Conservation (phyloP, 2,888 invertebrate genomes). For the Gandaritis pyraliata region DNA sequence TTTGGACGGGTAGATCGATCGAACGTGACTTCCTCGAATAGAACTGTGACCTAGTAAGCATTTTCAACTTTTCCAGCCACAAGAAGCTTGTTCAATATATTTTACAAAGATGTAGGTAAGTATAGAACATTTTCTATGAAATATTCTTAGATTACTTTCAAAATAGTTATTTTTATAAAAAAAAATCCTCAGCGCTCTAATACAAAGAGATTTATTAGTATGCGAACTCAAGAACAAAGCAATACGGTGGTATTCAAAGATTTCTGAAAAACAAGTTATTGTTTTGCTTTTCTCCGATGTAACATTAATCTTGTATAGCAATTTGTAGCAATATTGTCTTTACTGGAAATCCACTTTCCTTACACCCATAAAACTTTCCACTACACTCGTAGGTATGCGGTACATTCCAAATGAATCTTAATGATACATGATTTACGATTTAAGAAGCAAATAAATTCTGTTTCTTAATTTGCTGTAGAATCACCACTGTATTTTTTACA, state of each 20-base stretch:
- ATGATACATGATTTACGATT: constrained; percentile 34
- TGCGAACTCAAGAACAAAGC: background rate
- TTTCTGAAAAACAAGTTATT: background rate
- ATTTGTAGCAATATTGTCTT: background rate
- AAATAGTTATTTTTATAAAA: too few species aligned
- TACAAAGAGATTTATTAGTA: too few species aligned
- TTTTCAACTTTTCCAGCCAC: constrained; percentile 35
- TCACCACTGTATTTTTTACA: background rate
- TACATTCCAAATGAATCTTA: constrained; percentile 47
- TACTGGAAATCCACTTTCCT: constrained; percentile 58
- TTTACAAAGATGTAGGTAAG: too few species aligned
- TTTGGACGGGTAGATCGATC: constrained; percentile 58
- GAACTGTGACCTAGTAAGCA: constrained; percentile 39
- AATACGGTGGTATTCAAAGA: background rate
- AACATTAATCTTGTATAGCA: background rate
- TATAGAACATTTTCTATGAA: too few species aligned
- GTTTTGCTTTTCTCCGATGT: background rate
- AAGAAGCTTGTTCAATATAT: background rate
- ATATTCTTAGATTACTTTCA: too few species aligned
- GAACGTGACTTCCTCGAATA: constrained; percentile 42
- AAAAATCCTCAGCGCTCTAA: too few species aligned
- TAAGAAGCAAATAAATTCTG: constrained; percentile 20
- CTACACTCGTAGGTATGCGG: constrained; percentile 42
- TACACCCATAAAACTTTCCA: constrained; percentile 54
- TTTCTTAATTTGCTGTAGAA: background rate